Base-by-base conservation (phyloP, 2,113 vertebrate genomes). In the Microcebus lehilahytsara region DNA sequence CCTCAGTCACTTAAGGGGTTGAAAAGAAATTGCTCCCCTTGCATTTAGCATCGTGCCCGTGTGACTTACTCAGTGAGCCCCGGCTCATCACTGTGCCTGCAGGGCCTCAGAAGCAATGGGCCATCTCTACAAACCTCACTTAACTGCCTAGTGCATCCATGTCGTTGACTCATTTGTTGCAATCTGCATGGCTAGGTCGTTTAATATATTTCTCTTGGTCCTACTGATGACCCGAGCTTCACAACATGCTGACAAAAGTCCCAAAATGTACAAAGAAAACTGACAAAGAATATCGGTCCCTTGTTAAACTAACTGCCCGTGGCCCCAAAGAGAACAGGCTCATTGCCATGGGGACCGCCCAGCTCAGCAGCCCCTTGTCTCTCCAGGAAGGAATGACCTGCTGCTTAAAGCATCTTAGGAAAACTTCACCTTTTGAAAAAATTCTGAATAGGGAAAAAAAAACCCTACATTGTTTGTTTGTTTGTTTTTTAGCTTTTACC, bases 351-450 rank as follows among this genome's bases (percentile, higher is more conserved):
- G 40, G 46, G 37, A 17, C 16, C 60, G 22, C n/a, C 83, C 37
- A 79, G 96, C 9, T 23, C 88, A 77, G 93, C 92, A 89, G 77
- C 67, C 20, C 2, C 0, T 51, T 96, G 96, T 87, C 49, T 96
- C 6, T 49, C 34, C 16, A 71, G 92, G n/a, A 84, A 96, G 80
- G 67, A 67, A 20, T 69, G 74, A 51, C 49, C 30, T 95, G 89
- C 37, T 89, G 40, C 74, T 74, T 16, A 64, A 11, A 30, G 1
- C 80, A 75, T 97, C 77, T 66, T 74, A 96, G 85, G 89, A 89
- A 89, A 89, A 95, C 25, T 32, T 79, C 87, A 78, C 27, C 40
- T 89, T 88, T 96, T 74, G 69, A 86, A 96, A 85, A 95, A 79
- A 92, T 85, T 88, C 86, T 1, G 3, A 74, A 49, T 95, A 0